Conservation (phyloP, 2,113 vertebrate species). For the Melospiza georgiana region DNA sequence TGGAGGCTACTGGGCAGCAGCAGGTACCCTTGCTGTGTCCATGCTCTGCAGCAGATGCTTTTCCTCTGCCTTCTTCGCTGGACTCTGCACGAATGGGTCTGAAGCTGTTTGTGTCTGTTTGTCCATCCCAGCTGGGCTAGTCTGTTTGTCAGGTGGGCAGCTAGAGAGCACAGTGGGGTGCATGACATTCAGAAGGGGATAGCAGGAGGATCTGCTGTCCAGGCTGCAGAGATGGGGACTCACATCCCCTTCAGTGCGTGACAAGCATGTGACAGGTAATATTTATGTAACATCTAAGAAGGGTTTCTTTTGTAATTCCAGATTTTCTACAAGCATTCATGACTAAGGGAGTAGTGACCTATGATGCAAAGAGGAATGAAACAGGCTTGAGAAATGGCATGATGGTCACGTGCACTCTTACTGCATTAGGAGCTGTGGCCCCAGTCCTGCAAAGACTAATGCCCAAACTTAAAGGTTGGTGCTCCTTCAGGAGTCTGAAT, state of each 20-base stretch:
- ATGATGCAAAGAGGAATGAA: background rate
- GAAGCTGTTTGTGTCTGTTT: background rate
- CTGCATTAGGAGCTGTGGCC: background rate
- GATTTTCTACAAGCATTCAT: background rate
- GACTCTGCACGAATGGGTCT: accelerated
- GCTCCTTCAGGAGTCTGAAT: background rate
- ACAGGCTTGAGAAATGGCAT: background rate
- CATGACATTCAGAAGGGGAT: background rate
- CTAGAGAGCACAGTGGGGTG: background rate
- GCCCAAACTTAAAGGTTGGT: background rate
- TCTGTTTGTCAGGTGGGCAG: background rate
- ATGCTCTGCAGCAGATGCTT: background rate
- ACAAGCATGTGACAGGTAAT: background rate
- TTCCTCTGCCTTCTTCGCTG: background rate
- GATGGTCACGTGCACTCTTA: background rate
- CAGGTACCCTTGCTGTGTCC: accelerated
- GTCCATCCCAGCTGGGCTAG: background rate
- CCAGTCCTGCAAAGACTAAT: background rate
- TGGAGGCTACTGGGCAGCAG: background rate
- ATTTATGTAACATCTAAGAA: accelerated
- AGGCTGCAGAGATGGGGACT: background rate
- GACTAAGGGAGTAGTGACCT: background rate
- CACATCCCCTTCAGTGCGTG: background rate
- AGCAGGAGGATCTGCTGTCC: background rate
- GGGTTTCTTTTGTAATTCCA: background rate